Evolutionary conservation across 1,140 invertebrate species (phyloP).

Genomic region (Asobara japonica): DNA sequence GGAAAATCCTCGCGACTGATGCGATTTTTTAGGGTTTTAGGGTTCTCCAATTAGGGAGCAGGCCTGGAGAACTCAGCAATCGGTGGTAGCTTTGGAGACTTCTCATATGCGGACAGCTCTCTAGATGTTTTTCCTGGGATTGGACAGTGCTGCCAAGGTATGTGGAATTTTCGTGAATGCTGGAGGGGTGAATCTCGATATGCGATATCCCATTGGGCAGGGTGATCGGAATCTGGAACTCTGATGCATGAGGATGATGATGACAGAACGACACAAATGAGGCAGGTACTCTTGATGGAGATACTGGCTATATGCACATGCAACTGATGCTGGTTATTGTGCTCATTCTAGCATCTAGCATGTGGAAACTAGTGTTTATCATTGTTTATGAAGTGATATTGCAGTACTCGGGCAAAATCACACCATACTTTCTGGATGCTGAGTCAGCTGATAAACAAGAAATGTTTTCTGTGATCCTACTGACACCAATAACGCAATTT

Average conservation of each 20-base stretch:
- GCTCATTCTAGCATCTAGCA: too few relatives aligned
- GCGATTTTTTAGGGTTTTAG: background rate
- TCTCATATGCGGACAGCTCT: constrained; percentile 50
- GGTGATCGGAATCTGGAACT: constrained; percentile 45
- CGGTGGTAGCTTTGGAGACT: constrained; percentile 48
- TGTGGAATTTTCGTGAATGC: constrained; percentile 43
- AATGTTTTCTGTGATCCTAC: background rate
- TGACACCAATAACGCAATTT: constrained; percentile 12
- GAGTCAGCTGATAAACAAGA: constrained; percentile 13
- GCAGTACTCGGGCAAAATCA: background rate
- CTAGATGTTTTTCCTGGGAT: constrained; percentile 47
- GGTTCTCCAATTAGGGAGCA: too few relatives aligned
- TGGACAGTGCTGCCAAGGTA: constrained; percentile 39
- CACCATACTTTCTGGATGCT: background rate
- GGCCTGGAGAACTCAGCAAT: constrained; percentile 47
- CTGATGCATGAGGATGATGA: constrained; percentile 33
- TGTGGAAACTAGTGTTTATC: too few relatives aligned
- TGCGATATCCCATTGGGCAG: constrained; percentile 43
- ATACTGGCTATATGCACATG: constrained; percentile 37
- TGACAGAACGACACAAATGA: constrained; percentile 33
- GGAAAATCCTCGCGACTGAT: constrained; percentile 44
- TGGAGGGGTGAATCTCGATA: constrained; percentile 38
- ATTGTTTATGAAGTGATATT: background rate
- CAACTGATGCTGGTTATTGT: too few relatives aligned
- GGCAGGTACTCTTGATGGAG: constrained; percentile 49